A percentile compares a stretch with the other conserved stretches of the same genome.
Evolutionary conservation across 2,888 invertebrate genomes (phyloP).

Genomic region (Xylocampa areola): DNA sequence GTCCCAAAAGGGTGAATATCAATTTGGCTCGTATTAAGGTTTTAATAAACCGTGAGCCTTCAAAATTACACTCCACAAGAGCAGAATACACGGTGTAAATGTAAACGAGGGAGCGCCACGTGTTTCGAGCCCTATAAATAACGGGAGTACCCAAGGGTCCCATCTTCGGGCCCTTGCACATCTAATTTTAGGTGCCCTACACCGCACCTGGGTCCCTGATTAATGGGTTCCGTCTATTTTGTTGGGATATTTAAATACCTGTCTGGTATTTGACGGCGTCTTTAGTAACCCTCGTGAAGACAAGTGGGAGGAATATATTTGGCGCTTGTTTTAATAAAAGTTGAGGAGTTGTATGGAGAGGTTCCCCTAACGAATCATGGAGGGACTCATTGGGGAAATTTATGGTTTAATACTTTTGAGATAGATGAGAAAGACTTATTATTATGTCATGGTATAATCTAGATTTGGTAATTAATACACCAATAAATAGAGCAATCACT

Average conservation of each 20-base stretch:
- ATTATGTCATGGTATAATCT: not conserved
- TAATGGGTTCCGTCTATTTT: slow-evolving; percentile 63
- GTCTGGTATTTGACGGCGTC: slow-evolving; percentile 52
- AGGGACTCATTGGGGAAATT: slow-evolving; percentile 16
- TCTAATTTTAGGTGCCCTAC: slow-evolving; percentile 69
- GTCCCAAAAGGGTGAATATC: slow-evolving; percentile 57
- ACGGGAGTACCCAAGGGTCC: slow-evolving; percentile 58
- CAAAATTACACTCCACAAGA: slow-evolving; percentile 61
- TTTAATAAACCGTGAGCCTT: slow-evolving; percentile 65
- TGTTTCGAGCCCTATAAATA: slow-evolving; percentile 50
- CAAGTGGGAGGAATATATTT: slow-evolving; percentile 43
- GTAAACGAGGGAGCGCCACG: slow-evolving; percentile 55
- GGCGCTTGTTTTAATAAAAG: slow-evolving; percentile 44
- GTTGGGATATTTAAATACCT: slow-evolving; percentile 60
- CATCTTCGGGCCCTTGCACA: slow-evolving; percentile 60
- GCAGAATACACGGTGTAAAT: slow-evolving; percentile 54
- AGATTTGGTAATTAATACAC: too few species aligned
- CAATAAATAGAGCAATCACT: too few species aligned
- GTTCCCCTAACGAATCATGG: slow-evolving; percentile 3
- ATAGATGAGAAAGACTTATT: not conserved
- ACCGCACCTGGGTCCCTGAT: slow-evolving; percentile 68
- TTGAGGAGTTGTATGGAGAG: slow-evolving; percentile 19
- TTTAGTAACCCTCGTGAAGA: slow-evolving; percentile 46
- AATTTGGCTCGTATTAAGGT: slow-evolving; percentile 66
- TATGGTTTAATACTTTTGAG: slow-evolving; percentile 6